These are phyloP conservation scores for Dichetophora obliterata DNA, from an alignment of 2,888 invertebrate genomes.

Conservation along the genomic window DNA sequence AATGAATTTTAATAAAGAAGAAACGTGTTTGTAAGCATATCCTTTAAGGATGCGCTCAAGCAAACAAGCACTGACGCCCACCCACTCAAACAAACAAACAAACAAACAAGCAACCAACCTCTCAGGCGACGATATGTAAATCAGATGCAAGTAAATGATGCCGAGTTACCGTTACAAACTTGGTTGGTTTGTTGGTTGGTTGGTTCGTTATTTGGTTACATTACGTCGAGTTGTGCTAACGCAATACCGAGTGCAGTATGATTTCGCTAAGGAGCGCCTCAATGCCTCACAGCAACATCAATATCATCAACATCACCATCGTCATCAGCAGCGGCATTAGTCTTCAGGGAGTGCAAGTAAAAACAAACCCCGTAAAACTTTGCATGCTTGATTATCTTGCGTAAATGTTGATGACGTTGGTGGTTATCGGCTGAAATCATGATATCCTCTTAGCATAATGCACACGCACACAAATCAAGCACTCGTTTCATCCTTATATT, in stretches of 20 bases:
- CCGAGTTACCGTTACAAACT: conserved; percentile 1
- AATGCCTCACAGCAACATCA: background rate
- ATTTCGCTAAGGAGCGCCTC: conserved; percentile 10
- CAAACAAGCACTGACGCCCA: background rate
- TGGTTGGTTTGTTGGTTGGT: conserved; percentile 51
- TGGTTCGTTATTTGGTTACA: conserved; percentile 65
- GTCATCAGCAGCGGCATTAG: background rate
- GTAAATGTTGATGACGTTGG: conserved; percentile 22
- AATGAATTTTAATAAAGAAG: conserved; percentile 30
- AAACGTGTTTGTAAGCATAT: background rate
- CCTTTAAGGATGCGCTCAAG: conserved; percentile 20
- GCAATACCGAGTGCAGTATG: conserved; percentile 32
- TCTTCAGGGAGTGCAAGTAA: background rate
- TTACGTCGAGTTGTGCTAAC: conserved; percentile 51
- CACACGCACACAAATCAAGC: conserved; percentile 4
- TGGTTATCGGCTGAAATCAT: background rate
- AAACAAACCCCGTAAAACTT: background rate
- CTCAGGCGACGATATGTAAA: conserved; percentile 23
- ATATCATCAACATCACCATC: too few relatives aligned
- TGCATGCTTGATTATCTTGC: conserved; percentile 18
- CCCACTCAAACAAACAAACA: background rate
- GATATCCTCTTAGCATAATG: conserved; percentile 26
- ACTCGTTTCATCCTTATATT: background rate
- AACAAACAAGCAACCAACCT: background rate
- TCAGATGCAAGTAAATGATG: conserved; percentile 24